Evolutionary conservation across 2,113 vertebrate genomes (phyloP), one percentile per base, ranked within the genome.

Genomic region (Astur gentilis): DNA sequence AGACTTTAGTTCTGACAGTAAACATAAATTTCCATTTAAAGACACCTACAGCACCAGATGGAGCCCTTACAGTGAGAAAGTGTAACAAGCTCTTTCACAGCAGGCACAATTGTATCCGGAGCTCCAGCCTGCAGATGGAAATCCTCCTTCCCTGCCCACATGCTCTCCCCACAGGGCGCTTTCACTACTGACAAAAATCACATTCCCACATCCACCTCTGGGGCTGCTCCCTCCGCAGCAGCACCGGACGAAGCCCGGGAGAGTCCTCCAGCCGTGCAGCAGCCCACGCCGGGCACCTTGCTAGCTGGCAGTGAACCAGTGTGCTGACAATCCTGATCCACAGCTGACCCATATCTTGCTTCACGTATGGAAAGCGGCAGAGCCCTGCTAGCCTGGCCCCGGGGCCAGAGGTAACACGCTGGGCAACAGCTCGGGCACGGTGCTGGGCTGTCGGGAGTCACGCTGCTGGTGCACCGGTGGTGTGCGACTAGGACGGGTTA

Each of bases 31-130:
- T 92, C 85, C 50, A 79, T 67, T 96, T 84, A 82, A 95, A 95
- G 60, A 89, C 45, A 92, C 77, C 72, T 72, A 95, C 38, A 81
- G 92, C 42, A 95, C 75, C 85, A 95, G 85, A 94, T 90, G 75
- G 82, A 96, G 92, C 82, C 71, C 64, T 90, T 70, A 94, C 40
- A 94, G 73, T 61, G 69, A 90, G 73, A 79, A 93, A 96, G 81
- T 23, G 27, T 57, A 93, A 94, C 52, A 80, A 85, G 76, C 66
- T 94, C 87, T 80, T 83, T 91, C 78, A 90, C 75, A 96, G 69
- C 50, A 89, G 49, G 78, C 34, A 49, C 54, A 79, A 80, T 10
- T 87, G 50, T 91, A 84, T 27, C 42, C 12, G 1, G 72, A 89
- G 45, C 64, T 89, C 45, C 38, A 84, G 54, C 15, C 32, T 2